These are phyloP conservation scores for Drosophila stalkeri DNA, from an alignment of 2,888 invertebrate species.

Conservation along the genomic window DNA sequence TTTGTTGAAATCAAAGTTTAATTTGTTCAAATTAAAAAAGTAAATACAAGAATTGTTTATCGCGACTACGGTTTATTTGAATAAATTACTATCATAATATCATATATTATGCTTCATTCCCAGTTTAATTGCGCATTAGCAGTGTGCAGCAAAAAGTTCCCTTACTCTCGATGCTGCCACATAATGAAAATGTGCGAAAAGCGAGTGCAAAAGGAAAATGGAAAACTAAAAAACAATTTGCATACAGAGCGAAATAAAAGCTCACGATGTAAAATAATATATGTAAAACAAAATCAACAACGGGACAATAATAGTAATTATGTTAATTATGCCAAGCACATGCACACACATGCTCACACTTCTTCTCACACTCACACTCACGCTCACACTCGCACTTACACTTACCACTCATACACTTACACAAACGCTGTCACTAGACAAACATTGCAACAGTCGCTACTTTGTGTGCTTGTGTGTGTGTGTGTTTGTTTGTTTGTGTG, in stretches of 20 bases:
- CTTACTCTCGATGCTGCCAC: neutral
- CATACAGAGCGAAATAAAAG: constrained; percentile 68
- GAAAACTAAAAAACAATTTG: constrained; percentile 61
- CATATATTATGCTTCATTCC: neutral
- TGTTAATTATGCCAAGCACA: constrained; percentile 70
- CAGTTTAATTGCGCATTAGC: constrained; percentile 30
- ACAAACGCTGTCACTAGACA: constrained; percentile 26
- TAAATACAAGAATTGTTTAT: neutral
- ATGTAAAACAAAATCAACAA: constrained; percentile 78
- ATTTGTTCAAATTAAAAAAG: neutral
- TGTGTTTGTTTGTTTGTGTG: constrained; percentile 18
- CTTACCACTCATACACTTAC: constrained; percentile 1
- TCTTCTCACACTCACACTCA: constrained; percentile 9
- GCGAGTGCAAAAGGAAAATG: constrained; percentile 25
- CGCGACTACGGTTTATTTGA: neutral
- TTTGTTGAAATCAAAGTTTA: neutral
- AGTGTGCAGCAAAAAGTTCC: neutral
- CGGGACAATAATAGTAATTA: constrained; percentile 77
- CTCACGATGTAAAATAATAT: constrained; percentile 48
- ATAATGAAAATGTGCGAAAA: constrained; percentile 13
- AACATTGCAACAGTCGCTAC: constrained; percentile 49
- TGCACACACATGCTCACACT: constrained; percentile 20
- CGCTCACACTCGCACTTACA: constrained; percentile 10
- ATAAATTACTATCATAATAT: constrained; percentile 14
- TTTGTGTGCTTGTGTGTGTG: constrained; percentile 30